These are phyloP conservation scores for Oncorhynchus kisutch DNA, from an alignment of 2,113 vertebrate species.

Conservation along the genomic window DNA sequence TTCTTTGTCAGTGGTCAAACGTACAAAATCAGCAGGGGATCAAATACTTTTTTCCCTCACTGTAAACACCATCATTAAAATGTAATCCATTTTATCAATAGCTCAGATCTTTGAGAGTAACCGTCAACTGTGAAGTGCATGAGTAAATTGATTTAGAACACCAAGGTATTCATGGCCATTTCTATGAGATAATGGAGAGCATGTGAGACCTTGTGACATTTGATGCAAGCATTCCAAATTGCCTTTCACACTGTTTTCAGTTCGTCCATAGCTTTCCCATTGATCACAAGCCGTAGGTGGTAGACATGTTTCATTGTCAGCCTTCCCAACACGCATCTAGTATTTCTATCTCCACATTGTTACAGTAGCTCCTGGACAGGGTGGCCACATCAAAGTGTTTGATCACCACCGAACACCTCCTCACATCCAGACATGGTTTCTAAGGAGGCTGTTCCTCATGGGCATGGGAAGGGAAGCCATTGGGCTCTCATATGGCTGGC, in stretches of 20 bases:
- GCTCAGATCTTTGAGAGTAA: no score
- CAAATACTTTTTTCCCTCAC: no score
- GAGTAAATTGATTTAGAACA: neutral
- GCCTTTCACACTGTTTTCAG: neutral
- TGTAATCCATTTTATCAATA: neutral
- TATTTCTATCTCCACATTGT: neutral
- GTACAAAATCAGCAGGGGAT: no score
- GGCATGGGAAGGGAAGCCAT: neutral
- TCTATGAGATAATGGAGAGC: neutral
- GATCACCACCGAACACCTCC: neutral
- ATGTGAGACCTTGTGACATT: neutral
- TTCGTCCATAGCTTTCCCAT: neutral
- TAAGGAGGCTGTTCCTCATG: neutral
- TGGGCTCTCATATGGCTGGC: neutral
- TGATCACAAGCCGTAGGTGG: neutral
- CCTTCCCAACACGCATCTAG: neutral
- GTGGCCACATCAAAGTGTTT: neutral
- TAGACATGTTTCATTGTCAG: neutral
- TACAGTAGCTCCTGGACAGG: neutral
- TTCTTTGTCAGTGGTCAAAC: no score
- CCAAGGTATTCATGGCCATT: neutral
- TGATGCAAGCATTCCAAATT: neutral
- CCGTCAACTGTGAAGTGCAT: neutral
- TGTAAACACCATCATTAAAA: neutral
- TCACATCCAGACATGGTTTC: neutral